Base-by-base conservation (phyloP, 2,888 invertebrate genomes). In the Drosophila falleni region DNA sequence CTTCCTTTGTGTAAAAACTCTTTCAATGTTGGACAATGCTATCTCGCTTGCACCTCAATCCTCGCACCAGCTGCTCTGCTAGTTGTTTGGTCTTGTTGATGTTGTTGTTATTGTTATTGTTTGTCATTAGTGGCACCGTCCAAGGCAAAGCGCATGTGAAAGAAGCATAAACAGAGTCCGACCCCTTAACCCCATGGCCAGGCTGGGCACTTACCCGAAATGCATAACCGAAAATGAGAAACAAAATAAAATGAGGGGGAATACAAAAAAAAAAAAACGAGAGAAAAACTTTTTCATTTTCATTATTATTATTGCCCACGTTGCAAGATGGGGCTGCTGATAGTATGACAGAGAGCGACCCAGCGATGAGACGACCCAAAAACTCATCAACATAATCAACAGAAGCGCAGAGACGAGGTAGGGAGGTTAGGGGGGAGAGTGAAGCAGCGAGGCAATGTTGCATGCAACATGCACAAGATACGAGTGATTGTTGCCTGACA, bases 331-430 rank as follows among this genome's bases (percentile, higher is more conserved):
- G 80, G 80, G 59, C 63, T 71, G 76, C 55, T 74, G 89, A 87
- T 86, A 80, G 37, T 16, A 44, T 62, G 66, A 62, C 50, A 55
- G 62, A 71, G 55, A 63, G 56, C 51, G 61, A 53, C 26, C 44
- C 50, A 67, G 39, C 35, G 70, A 19, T 49, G 60, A 37, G 64
- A 64, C 72, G 84, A 75, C 70, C 63, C 74, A 80, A 70, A 64
- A 89, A 84, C 74, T 89, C 89, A 89, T 84, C 84, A 89, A 71
- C 84, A 86, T 84, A 84, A 84, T 89, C 89, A 84, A 83, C 73
- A 66, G 69, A 60, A 54, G 62, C 41, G 15, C 10, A 15, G 47
- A 6, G 8, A 0, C 41, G 29, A n/a, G 39, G 0, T 4, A 23
- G 16, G 5, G 39, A n/a, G 26, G n/a, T n/a, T n/a, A n/a, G n/a